These are phyloP conservation scores for Lithosia quadra DNA, from an alignment of 2,888 invertebrate species.

Conservation along the genomic window DNA sequence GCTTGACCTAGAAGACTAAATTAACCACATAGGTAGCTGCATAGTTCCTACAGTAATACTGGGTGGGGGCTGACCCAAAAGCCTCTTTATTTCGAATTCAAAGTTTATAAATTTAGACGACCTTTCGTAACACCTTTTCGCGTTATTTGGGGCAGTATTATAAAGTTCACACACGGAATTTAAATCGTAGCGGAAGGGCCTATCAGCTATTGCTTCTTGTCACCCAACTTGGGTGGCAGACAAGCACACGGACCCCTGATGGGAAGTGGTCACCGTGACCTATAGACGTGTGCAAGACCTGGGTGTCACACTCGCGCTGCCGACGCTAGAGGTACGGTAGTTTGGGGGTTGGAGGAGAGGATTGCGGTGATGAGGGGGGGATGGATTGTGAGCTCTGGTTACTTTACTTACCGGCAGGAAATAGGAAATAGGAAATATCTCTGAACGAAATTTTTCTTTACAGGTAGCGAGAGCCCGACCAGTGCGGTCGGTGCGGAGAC, in stretches of 20 bases:
- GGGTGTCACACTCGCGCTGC: no score
- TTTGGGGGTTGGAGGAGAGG: no score
- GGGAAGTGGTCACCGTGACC: no score
- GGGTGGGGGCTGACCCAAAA: background rate
- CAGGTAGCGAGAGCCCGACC: slow-evolving; percentile 92
- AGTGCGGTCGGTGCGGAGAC: slow-evolving; percentile 86
- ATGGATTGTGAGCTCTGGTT: no score
- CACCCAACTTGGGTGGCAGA: no score
- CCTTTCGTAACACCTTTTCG: slow-evolving; percentile 2
- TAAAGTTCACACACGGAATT: background rate
- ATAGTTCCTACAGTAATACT: background rate
- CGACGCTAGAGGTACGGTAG: no score
- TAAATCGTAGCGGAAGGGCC: background rate
- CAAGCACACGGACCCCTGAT: no score
- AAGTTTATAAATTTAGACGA: background rate
- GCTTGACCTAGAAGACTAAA: background rate
- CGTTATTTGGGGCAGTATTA: background rate
- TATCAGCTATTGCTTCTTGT: no score
- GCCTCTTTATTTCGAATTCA: background rate
- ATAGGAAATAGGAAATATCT: background rate
- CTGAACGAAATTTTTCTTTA: slow-evolving; percentile 49
- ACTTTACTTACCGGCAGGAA: no score
- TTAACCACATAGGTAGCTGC: background rate
- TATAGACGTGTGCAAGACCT: no score
- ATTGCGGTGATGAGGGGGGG: no score